Evolutionary conservation across 92 coral and sea anemone genomes (phyloP).

Genomic region (Palythoa heliodiscus): DNA sequence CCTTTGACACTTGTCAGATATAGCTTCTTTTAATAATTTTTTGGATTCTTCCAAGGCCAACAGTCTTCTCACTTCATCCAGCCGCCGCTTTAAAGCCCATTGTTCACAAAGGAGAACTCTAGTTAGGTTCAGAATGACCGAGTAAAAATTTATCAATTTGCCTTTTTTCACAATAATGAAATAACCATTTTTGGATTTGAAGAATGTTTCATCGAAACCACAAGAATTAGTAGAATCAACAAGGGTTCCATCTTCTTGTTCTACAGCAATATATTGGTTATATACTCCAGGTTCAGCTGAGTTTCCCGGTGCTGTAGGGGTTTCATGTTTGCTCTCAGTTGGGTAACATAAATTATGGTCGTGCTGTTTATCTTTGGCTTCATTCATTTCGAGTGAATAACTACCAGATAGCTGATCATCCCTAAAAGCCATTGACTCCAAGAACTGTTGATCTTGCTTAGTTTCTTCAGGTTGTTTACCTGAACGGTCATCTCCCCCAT

Average conservation of each 20-base stretch:
- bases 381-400: too few species aligned
- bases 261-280: background rate
- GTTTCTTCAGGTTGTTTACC: background rate
- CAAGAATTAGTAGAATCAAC: background rate
- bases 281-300: background rate
- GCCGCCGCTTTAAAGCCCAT: slow-evolving; percentile 54
- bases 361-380: background rate
- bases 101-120: slow-evolving; percentile 47
- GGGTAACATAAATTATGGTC: background rate
- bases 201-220: background rate
- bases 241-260: background rate
- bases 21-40: slow-evolving; percentile 51
- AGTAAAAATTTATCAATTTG: background rate
- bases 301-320: too few species aligned
- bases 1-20: slow-evolving; percentile 27
- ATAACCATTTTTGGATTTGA: background rate
- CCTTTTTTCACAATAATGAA: background rate
- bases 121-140: background rate
- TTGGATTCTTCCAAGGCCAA: slow-evolving; percentile 52
- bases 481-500: background rate
- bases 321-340: background rate
- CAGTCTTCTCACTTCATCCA: slow-evolving; percentile 56
- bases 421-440: background rate
- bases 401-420: background rate
- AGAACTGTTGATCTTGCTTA: background rate